phyloP scores from a whole-genome alignment of 2,113 vertebrate genomes.

The Tichodroma muraria region DNA sequence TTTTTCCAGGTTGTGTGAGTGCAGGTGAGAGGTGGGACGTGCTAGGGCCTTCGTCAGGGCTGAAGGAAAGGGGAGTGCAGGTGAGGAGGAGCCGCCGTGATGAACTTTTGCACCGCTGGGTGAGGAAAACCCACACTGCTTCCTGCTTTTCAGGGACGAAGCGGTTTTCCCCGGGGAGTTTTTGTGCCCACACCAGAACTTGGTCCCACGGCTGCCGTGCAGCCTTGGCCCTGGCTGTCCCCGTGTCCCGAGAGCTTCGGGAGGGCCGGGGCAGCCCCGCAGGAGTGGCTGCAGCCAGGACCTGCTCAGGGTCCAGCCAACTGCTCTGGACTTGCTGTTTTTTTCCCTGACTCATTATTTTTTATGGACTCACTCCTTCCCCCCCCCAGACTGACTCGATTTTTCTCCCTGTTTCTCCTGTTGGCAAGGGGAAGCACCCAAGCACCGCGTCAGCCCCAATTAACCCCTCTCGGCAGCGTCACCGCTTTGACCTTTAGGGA shows the following conservation, averaged over 20 bases:
- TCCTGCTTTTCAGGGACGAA: not conserved
- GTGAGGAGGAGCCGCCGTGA: fast-evolving
- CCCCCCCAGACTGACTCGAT: fast-evolving
- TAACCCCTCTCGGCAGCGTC: not conserved
- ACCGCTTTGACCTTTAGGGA: not conserved
- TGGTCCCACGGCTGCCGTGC: fast-evolving
- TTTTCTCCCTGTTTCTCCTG: not conserved
- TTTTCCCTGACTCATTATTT: not conserved
- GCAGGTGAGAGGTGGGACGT: not conserved
- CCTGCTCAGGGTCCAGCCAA: not conserved
- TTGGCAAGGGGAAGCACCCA: not conserved
- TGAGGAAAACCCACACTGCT: fast-evolving
- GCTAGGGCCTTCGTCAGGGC: fast-evolving
- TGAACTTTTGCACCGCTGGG: not conserved
- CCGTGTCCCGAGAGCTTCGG: fast-evolving
- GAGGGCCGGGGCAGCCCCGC: not conserved
- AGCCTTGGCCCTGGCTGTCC: not conserved
- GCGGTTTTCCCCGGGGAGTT: fast-evolving
- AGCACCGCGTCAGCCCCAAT: not conserved
- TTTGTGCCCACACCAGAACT: fast-evolving
- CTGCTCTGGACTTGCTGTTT: fast-evolving
- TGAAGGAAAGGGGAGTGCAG: not conserved
- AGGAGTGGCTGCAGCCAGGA: not conserved
- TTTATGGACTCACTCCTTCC: not conserved
- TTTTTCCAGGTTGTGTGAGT: fast-evolving